A percentile compares a stretch with the other conserved stretches of the same genome.
These are phyloP conservation scores for Gyrodactylus bullatarudis DNA, from an alignment of 1,140 invertebrate species.

Conservation along the genomic window DNA sequence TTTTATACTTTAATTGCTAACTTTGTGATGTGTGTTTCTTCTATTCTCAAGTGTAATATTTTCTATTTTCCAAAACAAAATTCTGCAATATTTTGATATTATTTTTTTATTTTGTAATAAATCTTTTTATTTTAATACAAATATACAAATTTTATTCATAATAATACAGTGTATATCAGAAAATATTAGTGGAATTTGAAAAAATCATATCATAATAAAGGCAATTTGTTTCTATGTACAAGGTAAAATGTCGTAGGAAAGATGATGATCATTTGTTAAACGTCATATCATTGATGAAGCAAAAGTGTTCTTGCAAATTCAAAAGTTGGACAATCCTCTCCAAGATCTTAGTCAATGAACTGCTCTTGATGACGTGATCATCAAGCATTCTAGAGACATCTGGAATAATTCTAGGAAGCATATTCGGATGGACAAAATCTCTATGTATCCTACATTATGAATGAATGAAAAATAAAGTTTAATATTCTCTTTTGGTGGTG, in stretches of 20 bases:
- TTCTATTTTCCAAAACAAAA: too few species aligned
- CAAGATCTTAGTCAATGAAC: not conserved
- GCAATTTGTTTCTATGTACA: not conserved
- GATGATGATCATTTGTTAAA: not conserved
- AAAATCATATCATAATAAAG: not conserved
- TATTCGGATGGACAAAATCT: not conserved
- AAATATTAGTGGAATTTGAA: not conserved
- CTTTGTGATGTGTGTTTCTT: too few species aligned
- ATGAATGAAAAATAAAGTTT: not conserved
- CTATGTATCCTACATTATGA: not conserved
- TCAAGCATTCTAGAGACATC: not conserved
- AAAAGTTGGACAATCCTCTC: not conserved
- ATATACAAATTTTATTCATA: not conserved
- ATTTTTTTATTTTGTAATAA: not conserved
- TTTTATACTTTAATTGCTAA: not conserved
- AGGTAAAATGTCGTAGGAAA: not conserved
- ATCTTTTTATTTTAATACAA: not conserved
- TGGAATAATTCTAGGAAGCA: not conserved
- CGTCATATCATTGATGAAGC: not conserved
- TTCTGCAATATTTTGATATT: not conserved
- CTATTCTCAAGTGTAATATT: too few species aligned
- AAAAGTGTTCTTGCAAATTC: not conserved
- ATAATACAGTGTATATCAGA: not conserved
- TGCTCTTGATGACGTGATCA: too few species aligned
- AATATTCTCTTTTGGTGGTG: not conserved